Percentiles rank a stretch among this genome's conserved stretches.
phyloP scores from a whole-genome alignment of 2,888 invertebrate genomes.

The Aphidoletes aphidimyza region DNA sequence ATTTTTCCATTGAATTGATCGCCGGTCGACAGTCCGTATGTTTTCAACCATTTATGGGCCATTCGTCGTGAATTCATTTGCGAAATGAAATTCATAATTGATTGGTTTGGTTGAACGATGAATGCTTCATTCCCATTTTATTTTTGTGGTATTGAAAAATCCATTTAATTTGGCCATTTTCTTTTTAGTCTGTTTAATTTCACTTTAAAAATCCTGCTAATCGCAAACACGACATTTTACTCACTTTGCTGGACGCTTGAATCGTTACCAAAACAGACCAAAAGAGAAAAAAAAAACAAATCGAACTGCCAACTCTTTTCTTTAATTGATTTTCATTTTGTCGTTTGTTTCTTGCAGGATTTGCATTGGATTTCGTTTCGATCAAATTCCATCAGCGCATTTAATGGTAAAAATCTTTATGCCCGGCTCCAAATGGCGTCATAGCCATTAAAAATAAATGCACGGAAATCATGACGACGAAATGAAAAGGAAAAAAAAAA shows the following conservation, averaged over 20 bases:
- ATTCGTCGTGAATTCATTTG: not conserved
- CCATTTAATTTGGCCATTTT: not conserved
- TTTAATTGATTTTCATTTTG: conserved; percentile 10
- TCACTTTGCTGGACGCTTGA: not conserved
- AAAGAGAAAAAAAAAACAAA: no score
- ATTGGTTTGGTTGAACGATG: not conserved
- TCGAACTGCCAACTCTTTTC: no score
- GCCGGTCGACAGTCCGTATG: no score
- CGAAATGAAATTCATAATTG: not conserved
- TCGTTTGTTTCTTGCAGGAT: not conserved
- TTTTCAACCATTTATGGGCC: no score
- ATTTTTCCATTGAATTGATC: no score
- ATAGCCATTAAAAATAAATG: conserved; percentile 36
- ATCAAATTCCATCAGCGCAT: not conserved
- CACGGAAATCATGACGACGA: not conserved
- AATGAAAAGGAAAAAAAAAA: not conserved
- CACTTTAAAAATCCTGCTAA: no score
- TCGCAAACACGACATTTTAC: not conserved
- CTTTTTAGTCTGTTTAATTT: not conserved
- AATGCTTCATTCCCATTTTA: not conserved
- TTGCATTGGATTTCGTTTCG: not conserved
- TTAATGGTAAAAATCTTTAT: not conserved
- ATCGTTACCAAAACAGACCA: no score
- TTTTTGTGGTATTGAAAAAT: not conserved
- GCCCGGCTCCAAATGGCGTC: not conserved